Evolutionary conservation across 2,888 invertebrate genomes (phyloP), one percentile per base, ranked within the genome.

Genomic region (Pomacea canaliculata): DNA sequence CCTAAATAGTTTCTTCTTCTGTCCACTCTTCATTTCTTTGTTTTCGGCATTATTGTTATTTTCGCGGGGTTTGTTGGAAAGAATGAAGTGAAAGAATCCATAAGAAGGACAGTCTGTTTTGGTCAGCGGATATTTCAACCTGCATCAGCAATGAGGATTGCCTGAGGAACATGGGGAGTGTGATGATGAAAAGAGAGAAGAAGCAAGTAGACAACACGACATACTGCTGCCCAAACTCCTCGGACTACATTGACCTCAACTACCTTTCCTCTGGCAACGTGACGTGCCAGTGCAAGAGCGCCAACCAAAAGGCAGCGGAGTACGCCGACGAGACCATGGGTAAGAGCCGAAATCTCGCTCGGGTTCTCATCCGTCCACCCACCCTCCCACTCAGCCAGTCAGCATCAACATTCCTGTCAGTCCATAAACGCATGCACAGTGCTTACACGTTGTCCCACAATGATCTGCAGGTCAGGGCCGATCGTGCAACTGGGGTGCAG

Each of bases 281-380:
- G 46, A 71, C 71, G 46, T 71, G 71, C 59, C 37, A 71, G 12
- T 71, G 71, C n/a, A 62, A 46, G 8, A 71, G 60, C 18, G 59
- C 62, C n/a, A 62, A 27, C 60, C 46, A 71, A 62, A 62, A 59
- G 16, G 71, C 71, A 19, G 48, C 48, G 5, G 71, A 56, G 27
- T 71, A 71, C 27, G 71, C 71, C 12, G 71, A 71, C 37, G 46
- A 37, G 19, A 71, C 71, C 16, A 71, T 71, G 71, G 59, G 62
- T n/a, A 18, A 46, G 37, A 62, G 37, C 37, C 19, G 13, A 48
- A 63, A n/a, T 63, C 12, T 7, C 63, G 10, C 19, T 19, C 12
- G 10, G 23, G 10, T 18, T 7, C 19, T 63, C 19, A 56, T 63
- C 63, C 27, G 7, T 10, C 63, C 63, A 63, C 19, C n/a, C 63